Conservation (phyloP, 2,888 invertebrate genomes). For the Ctenicera cuprea region DNA sequence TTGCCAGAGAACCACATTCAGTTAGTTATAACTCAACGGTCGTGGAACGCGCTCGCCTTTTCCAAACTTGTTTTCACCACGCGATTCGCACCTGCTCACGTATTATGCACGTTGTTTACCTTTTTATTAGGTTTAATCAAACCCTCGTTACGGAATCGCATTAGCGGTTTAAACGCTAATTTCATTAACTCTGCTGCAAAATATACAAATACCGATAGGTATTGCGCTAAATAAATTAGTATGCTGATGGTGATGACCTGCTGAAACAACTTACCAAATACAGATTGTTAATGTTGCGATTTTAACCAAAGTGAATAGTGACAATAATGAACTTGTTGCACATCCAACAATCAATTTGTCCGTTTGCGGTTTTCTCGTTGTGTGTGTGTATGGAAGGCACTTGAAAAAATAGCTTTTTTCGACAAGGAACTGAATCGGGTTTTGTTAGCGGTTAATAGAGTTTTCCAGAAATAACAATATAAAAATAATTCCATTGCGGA, state of each 20-base stretch:
- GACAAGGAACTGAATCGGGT: background rate
- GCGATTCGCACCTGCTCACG: conserved; percentile 46
- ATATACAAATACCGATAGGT: background rate
- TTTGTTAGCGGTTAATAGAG: background rate
- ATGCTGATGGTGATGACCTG: background rate
- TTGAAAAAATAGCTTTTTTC: background rate
- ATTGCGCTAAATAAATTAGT: conserved; percentile 8
- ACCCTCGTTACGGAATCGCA: conserved; percentile 17
- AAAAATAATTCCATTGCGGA: too few species aligned
- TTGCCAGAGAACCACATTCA: conserved; percentile 57
- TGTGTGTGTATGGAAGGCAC: conserved; percentile 19
- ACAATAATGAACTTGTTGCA: conserved; percentile 35
- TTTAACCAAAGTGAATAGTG: conserved; percentile 5
- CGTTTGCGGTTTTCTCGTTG: background rate
- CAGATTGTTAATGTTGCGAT: background rate
- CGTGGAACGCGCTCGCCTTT: conserved; percentile 57
- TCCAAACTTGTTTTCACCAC: conserved; percentile 45
- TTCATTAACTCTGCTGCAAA: background rate
- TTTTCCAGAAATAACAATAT: background rate
- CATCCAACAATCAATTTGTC: background rate
- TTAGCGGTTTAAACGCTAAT: conserved; percentile 29
- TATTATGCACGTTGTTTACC: conserved; percentile 36
- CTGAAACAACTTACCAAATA: background rate
- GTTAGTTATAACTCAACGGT: conserved; percentile 60
- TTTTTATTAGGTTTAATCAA: conserved; percentile 19